Evolutionary conservation across 2,888 invertebrate genomes (phyloP).

Genomic region (Molanna angustata): DNA sequence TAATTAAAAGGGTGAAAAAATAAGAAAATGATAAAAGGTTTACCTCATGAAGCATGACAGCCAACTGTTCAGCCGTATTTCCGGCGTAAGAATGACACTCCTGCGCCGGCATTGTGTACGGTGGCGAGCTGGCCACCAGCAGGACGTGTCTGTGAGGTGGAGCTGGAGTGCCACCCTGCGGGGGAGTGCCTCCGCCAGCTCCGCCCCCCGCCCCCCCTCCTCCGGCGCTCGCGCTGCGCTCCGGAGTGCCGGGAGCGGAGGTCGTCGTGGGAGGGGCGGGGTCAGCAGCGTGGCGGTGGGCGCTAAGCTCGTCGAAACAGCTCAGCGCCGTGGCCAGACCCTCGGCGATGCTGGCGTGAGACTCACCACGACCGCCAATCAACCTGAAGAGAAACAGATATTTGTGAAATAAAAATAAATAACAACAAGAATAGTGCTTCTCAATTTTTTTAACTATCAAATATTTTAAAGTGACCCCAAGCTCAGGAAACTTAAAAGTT

Average conservation of each 20-base stretch:
- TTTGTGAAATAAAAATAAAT: too few relatives aligned
- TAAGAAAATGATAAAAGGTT: neutral
- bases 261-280: conserved; percentile 44
- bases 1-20: neutral
- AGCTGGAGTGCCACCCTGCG: conserved; percentile 42
- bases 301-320: conserved; percentile 84
- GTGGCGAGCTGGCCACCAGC: conserved; percentile 87
- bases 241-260: conserved; percentile 41
- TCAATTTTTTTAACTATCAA: too few relatives aligned
- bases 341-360: conserved; percentile 85
- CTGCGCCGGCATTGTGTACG: conserved; percentile 81
- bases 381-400: conserved; percentile 62
- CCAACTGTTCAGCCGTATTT: conserved; percentile 82
- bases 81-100: conserved; percentile 71
- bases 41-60: conserved; percentile 73
- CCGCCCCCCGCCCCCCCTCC: conserved; percentile 20
- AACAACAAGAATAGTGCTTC: too few relatives aligned
- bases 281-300: conserved; percentile 33
- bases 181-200: conserved; percentile 39
- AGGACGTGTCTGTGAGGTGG: conserved; percentile 72
- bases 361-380: conserved; percentile 87
- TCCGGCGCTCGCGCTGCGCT: conserved; percentile 12
- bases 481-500: too few relatives aligned
- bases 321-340: conserved; percentile 83
- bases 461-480: too few relatives aligned